Conservation (phyloP, 2,888 invertebrate genomes). For the Dynastes tityus region DNA sequence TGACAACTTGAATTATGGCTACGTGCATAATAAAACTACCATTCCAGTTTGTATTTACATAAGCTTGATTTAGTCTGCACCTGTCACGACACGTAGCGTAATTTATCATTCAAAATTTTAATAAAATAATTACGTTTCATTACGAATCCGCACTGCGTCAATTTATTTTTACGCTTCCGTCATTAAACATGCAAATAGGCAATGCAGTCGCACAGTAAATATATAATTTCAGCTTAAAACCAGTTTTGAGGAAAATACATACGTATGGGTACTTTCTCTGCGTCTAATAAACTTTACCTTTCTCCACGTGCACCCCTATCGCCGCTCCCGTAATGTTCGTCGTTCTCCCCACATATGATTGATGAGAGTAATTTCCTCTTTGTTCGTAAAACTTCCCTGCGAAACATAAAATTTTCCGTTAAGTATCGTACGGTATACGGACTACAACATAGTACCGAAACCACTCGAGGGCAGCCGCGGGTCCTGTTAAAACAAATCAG, state of each 20-base stretch:
- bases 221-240: conserved; percentile 2
- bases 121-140: conserved; percentile 18
- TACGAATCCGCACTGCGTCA: conserved; percentile 7
- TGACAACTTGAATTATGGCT: conserved; percentile 13
- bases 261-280: not conserved
- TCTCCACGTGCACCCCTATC: too few relatives aligned
- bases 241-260: too few relatives aligned
- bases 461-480: not conserved
- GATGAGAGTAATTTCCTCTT: conserved; percentile 44
- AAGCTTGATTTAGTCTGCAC: conserved; percentile 8
- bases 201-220: conserved; percentile 11
- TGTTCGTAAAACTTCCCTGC: conserved; percentile 30
- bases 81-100: conserved; percentile 4
- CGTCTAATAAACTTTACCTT: conserved; percentile 9
- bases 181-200: conserved; percentile 30
- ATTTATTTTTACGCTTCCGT: conserved; percentile 15
- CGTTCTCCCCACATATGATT: conserved; percentile 17
- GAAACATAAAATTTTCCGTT: conserved; percentile 44
- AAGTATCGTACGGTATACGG: conserved; percentile 2
- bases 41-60: conserved; percentile 10
- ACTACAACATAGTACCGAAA: not conserved
- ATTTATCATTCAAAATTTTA: conserved; percentile 37
- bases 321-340: not conserved
- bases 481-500: conserved; percentile 30
- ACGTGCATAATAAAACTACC: conserved; percentile 14